These are phyloP conservation scores for Formica selysi DNA, from an alignment of 1,140 invertebrate genomes.

Conservation along the genomic window DNA sequence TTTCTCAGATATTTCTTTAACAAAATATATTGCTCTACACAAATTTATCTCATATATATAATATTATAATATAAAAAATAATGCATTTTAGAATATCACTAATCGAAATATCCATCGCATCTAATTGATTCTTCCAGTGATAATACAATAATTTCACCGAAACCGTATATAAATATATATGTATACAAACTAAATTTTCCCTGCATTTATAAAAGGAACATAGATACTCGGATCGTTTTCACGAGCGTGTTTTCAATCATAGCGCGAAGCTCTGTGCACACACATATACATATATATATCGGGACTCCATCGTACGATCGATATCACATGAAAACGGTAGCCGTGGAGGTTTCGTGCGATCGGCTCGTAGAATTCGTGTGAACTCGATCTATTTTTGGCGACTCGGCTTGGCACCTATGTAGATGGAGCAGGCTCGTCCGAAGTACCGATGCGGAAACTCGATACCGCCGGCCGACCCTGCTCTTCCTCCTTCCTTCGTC, in stretches of 20 bases:
- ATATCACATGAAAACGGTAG: slow-evolving; percentile 63
- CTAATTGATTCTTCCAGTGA: no score
- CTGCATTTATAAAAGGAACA: background rate
- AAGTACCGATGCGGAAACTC: slow-evolving; percentile 77
- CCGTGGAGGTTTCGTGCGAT: slow-evolving; percentile 77
- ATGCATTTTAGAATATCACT: no score
- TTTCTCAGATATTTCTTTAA: no score
- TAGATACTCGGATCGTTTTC: background rate
- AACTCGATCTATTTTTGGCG: slow-evolving; percentile 81
- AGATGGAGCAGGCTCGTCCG: slow-evolving; percentile 68
- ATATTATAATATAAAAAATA: no score
- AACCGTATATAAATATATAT: no score
- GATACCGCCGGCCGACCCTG: slow-evolving; percentile 68
- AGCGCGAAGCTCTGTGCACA: background rate
- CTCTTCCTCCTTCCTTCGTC: slow-evolving; percentile 62
- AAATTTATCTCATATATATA: no score
- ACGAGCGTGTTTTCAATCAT: slow-evolving; percentile 14
- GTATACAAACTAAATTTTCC: background rate
- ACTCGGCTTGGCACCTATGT: slow-evolving; percentile 70
- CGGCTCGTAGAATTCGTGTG: slow-evolving; percentile 77
- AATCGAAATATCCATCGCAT: no score
- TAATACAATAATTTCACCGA: no score
- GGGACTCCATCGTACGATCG: slow-evolving; percentile 53
- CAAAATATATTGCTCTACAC: no score
- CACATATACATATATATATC: background rate